A percentile compares a stretch with the other conserved stretches of the same genome.
Conservation (phyloP, 2,888 invertebrate genomes). For the Congeria kusceri region DNA sequence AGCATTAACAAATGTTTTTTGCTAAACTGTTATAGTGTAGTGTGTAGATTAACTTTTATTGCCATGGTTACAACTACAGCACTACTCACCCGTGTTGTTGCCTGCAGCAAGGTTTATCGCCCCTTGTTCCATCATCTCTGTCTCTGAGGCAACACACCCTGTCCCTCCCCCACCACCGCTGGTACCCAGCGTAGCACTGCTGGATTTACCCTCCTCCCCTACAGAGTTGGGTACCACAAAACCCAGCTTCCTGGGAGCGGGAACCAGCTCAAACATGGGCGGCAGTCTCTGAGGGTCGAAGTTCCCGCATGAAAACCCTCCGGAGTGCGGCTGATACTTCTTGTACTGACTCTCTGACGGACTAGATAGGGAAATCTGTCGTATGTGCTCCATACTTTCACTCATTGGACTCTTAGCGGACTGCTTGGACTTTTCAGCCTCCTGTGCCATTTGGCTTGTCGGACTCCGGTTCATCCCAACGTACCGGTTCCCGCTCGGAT, state of each 20-base stretch:
- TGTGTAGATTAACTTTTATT: too few species aligned
- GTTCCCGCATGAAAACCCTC: background rate
- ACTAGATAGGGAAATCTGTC: conserved; percentile 61
- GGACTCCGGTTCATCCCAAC: conserved; percentile 23
- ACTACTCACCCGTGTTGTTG: conserved; percentile 10
- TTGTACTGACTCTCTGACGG: conserved; percentile 59
- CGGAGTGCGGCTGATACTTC: conserved; percentile 23
- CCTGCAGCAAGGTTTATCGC: conserved; percentile 21
- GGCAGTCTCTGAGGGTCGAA: conserved; percentile 37
- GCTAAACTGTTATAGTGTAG: too few species aligned
- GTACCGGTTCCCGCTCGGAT: conserved; percentile 28
- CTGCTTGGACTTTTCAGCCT: conserved; percentile 24
- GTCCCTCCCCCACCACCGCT: background rate
- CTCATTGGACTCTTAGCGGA: conserved; percentile 49
- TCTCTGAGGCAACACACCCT: conserved; percentile 1
- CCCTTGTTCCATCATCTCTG: conserved; percentile 23
- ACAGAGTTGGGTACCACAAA: background rate
- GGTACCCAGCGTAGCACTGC: background rate
- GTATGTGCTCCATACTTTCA: conserved; percentile 48
- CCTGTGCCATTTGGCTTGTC: conserved; percentile 16
- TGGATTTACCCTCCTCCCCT: conserved; percentile 23
- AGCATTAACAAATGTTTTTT: too few species aligned
- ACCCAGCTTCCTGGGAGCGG: background rate
- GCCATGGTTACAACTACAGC: too few species aligned
- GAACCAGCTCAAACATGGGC: conserved; percentile 35